Evolutionary conservation across 1,140 invertebrate genomes (phyloP).

Genomic region (Globodera rostochiensis): DNA sequence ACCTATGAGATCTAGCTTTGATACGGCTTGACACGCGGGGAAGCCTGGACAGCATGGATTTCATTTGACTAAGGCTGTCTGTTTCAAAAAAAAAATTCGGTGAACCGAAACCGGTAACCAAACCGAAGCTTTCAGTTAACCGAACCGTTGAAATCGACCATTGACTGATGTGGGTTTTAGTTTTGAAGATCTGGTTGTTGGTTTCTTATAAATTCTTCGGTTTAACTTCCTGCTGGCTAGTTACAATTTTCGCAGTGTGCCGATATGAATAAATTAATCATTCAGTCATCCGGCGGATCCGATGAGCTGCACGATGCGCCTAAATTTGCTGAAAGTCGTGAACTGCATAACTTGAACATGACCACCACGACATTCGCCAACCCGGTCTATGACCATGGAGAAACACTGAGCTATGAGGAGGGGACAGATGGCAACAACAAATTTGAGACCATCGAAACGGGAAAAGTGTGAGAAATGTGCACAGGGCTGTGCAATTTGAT

Average conservation of each 20-base stretch:
- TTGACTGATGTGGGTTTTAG: too few relatives aligned
- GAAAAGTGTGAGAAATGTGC: constrained; percentile 5
- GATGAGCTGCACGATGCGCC: constrained; percentile 26
- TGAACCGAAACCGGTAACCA: too few relatives aligned
- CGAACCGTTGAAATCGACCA: too few relatives aligned
- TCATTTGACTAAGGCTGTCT: not conserved
- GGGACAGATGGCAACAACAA: not conserved
- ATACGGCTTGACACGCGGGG: too few relatives aligned
- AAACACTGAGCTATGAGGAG: constrained; percentile 9
- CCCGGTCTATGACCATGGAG: constrained; percentile 58
- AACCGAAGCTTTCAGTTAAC: too few relatives aligned
- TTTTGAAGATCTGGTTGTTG: too few relatives aligned
- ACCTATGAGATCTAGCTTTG: too few relatives aligned
- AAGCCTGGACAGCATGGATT: constrained; percentile 2
- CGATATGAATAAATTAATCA: constrained; percentile 24
- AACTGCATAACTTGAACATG: constrained; percentile 13
- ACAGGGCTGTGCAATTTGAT: not conserved
- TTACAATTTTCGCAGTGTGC: not conserved
- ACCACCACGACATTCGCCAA: constrained; percentile 62
- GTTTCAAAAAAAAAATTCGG: not conserved
- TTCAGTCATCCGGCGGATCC: constrained; percentile 37
- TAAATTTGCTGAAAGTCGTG: constrained; percentile 15
- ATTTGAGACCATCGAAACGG: constrained; percentile 19
- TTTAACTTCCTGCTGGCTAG: too few relatives aligned
- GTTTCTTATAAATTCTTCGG: too few relatives aligned